A percentile compares a stretch with the other conserved stretches of the same genome.
These are phyloP conservation scores for Folsomia candida DNA, from an alignment of 2,888 invertebrate species.

Conservation along the genomic window DNA sequence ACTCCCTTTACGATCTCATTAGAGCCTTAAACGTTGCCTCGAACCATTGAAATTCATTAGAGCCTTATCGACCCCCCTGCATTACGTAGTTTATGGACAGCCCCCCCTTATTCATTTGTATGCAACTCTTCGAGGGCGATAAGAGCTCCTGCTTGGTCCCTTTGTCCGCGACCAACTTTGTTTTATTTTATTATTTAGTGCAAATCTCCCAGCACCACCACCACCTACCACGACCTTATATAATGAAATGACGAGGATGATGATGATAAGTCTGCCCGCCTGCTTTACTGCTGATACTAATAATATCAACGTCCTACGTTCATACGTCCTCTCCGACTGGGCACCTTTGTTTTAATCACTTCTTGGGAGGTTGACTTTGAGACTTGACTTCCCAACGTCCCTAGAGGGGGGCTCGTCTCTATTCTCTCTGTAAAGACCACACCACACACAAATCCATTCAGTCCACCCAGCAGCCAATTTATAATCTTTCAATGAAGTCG, in stretches of 20 bases:
- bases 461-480: neutral
- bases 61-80: too few relatives aligned
- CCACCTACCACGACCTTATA: too few relatives aligned
- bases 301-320: too few relatives aligned
- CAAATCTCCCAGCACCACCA: neutral
- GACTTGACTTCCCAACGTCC: neutral
- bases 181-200: neutral
- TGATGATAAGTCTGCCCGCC: too few relatives aligned
- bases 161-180: neutral
- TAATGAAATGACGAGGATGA: too few relatives aligned
- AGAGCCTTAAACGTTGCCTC: too few relatives aligned
- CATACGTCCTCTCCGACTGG: neutral
- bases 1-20: too few relatives aligned
- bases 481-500: neutral
- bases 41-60: too few relatives aligned
- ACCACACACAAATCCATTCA: neutral
- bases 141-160: neutral
- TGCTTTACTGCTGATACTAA: too few relatives aligned
- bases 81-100: too few relatives aligned
- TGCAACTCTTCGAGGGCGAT: neutral
- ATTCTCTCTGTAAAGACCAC: neutral
- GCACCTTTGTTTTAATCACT: neutral
- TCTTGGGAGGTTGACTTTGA: neutral
- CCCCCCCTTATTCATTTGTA: neutral
- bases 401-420: neutral